Base-by-base conservation (phyloP, 2,888 invertebrate species). In the Silvanus unidentatus region DNA sequence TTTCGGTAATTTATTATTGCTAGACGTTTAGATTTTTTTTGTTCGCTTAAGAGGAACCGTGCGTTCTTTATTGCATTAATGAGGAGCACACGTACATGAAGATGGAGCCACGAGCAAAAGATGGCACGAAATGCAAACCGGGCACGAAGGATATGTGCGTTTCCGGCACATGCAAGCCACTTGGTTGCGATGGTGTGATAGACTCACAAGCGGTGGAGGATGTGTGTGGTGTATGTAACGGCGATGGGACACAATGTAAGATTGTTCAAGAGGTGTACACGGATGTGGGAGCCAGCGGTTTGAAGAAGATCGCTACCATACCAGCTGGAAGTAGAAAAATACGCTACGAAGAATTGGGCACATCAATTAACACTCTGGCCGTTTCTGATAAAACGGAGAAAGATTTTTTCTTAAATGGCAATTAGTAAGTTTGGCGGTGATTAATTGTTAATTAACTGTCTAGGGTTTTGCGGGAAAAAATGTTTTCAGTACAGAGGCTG, bases 201-300 rank as follows among this genome's bases (percentile, higher is more conserved):
- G 79, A 82, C 59, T 83, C 83, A 0, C 73, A 75, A 42, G 81
- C 82, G 0, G 73, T 76, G 12, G 82, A 83, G 60, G 84, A 84
- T 63, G 71, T 75, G 22, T 84, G 84, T 60, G 84, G 84, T 1
- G 74, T 81, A 32, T 84, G 84, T 60, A 79, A 80, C 52, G 84
- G 84, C 1, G 81, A 84, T 63, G 82, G 82, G 1, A 78, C 79
- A 1, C 77, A 78, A 40, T 84, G 84, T 58, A 76, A 75, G 50
- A 75, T 79, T 1, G 71, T 77, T 4, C 74, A 77, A 29, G 76
- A 77, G 16, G 63, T 75, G 47, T 83, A 77, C 64, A 75, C 72
- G 34, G 67, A 59, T 34, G 46, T 60, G 16, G 56, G 62, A 10
- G 67, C 64, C 40, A 54, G 51, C 35, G 62, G 66, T 37, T 83